These are phyloP conservation scores for Neotragus moschatus DNA, from an alignment of 2,113 vertebrate genomes.

Conservation along the genomic window DNA sequence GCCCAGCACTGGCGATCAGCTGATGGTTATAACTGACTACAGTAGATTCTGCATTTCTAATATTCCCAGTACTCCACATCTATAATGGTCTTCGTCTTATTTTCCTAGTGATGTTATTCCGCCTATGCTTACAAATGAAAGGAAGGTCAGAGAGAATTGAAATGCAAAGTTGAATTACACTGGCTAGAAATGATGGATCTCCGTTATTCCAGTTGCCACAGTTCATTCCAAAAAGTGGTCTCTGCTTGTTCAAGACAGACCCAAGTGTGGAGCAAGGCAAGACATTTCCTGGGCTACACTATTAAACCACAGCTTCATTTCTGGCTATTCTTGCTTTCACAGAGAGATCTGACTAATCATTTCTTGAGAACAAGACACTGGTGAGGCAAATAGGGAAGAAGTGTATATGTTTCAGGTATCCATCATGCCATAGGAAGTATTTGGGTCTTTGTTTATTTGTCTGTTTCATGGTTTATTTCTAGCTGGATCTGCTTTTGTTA, in stretches of 20 bases:
- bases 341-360: background rate
- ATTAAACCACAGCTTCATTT: background rate
- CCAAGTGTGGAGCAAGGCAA: background rate
- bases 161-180: background rate
- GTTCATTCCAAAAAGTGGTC: background rate
- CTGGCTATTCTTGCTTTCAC: background rate
- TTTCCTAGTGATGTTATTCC: background rate
- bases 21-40: background rate
- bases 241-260: background rate
- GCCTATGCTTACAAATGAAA: background rate
- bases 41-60: background rate
- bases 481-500: background rate
- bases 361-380: background rate
- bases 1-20: background rate
- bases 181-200: background rate
- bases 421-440: background rate
- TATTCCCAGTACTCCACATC: background rate
- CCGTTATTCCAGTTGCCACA: background rate
- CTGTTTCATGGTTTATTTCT: background rate
- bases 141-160: background rate
- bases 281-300: background rate
- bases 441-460: background rate
- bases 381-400: background rate
- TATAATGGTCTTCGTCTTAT: background rate
- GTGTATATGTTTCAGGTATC: background rate